These are phyloP conservation scores for Scleropages formosus DNA, from an alignment of 2,797 vertebrate genomes.

Conservation along the genomic window DNA sequence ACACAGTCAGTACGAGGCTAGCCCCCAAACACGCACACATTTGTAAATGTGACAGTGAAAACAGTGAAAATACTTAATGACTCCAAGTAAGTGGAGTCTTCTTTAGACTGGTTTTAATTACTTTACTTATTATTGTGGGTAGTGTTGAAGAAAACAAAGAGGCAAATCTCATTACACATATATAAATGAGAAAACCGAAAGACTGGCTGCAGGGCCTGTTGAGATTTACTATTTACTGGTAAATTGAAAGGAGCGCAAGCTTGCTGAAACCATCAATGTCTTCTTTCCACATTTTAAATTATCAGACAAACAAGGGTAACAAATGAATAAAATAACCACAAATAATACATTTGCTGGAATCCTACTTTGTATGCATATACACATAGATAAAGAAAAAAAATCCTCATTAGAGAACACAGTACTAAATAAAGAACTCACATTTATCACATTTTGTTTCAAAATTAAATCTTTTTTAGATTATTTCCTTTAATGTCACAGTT, in stretches of 20 bases:
- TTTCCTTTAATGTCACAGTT: too few species aligned
- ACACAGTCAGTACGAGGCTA: conserved; percentile 25
- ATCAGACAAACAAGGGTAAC: not conserved
- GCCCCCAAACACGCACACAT: conserved; percentile 33
- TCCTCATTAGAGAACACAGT: too few species aligned
- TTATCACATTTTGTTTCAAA: too few species aligned
- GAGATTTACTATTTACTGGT: conserved; percentile 57
- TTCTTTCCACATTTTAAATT: conserved; percentile 43
- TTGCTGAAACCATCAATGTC: conserved; percentile 55
- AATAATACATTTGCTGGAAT: not conserved
- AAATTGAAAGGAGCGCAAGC: conserved; percentile 52
- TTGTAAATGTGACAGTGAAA: not conserved
- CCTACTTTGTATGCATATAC: conserved; percentile 12
- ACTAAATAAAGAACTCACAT: not conserved
- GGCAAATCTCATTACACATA: conserved; percentile 73
- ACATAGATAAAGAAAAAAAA: not conserved
- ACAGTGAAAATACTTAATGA: conserved; percentile 52
- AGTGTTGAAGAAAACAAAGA: conserved; percentile 67
- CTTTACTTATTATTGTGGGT: conserved; percentile 68
- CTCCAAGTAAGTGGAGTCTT: conserved; percentile 52
- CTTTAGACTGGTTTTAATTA: conserved; percentile 69
- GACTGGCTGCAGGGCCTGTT: conserved; percentile 61
- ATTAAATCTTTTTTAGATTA: too few species aligned
- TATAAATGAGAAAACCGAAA: conserved; percentile 67
- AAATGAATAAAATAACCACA: conserved; percentile 21